Base-by-base conservation (phyloP, 1,140 invertebrate genomes). In the Batillaria attramentaria region DNA sequence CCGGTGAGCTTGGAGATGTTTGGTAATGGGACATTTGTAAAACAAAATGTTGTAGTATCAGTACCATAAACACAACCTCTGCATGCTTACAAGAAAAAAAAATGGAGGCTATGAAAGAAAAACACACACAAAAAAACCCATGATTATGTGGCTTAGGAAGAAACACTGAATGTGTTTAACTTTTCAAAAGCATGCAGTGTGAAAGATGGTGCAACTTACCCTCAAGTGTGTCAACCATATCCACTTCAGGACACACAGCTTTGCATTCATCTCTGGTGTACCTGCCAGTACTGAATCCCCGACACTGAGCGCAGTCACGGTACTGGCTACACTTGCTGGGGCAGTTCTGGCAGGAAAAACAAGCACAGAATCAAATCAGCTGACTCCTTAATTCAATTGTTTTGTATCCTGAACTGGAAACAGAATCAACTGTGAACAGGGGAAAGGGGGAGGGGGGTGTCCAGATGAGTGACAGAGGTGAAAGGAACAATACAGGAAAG, bases 261-360 rank as follows among this genome's bases (percentile, higher is more conserved):
- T 79, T 72, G 84, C 92, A 93, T 50, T 93, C 92, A 73, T 93
- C 92, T 81, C 93, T 92, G 42, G 93, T 94, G 72, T 95, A 94
- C 78, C 93, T 93, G 3, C 97, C 97, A 33, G 94, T 95, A 57
- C 95, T 91, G 89, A 97, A 97, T 81, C 95, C 94, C 89, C 95
- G 94, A 89, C 98, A 99, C 91, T 98, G 94, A n/a, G 99, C 97
- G 91, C 98, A 99, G 65, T 95, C 93, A 87, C 95, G 96, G 84
- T 97, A 94, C 86, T 98, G 95, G 35, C 94, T 93, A 89, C 98
- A 99, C 37, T 95, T 94, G 33, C 94, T 95, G 8, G 95, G 95
- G 90, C 97, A 98, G 0, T 95, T 96, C 94, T 95, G 81, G 43
- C 87, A 60, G 42, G 35, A 43, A 65, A 39, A 13, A 65, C n/a